These are phyloP conservation scores for Caprella mutica DNA, from an alignment of 2,888 invertebrate genomes.

Conservation along the genomic window DNA sequence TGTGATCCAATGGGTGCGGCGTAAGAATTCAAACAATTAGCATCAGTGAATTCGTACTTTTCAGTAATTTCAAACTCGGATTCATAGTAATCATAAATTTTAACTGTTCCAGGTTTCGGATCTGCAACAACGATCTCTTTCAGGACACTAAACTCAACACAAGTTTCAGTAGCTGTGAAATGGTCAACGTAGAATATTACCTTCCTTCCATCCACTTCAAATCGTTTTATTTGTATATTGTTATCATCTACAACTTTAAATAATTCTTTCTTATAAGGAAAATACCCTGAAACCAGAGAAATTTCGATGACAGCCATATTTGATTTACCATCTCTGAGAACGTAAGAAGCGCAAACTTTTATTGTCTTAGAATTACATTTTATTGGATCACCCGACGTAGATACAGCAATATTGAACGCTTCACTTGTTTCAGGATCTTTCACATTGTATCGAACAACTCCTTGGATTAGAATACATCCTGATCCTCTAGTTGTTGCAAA, in stretches of 20 bases:
- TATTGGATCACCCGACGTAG: slow-evolving; percentile 33
- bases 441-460: slow-evolving; percentile 45
- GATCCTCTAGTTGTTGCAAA: slow-evolving; percentile 45
- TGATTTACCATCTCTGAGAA: slow-evolving; percentile 43
- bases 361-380: slow-evolving; percentile 37
- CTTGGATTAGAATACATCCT: slow-evolving; percentile 49
- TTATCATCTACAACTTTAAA: slow-evolving; percentile 16
- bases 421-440: slow-evolving; percentile 39
- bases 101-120: slow-evolving; percentile 37
- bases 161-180: slow-evolving; percentile 32
- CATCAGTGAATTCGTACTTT: too few relatives aligned
- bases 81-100: slow-evolving; percentile 38
- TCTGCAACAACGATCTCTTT: slow-evolving; percentile 37
- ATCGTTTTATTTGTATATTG: slow-evolving; percentile 13
- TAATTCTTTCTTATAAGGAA: slow-evolving; percentile 38
- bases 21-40: too few relatives aligned
- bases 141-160: slow-evolving; percentile 39
- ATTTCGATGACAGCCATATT: slow-evolving; percentile 47
- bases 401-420: slow-evolving; percentile 44
- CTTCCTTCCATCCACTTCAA: slow-evolving; percentile 29
- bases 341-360: slow-evolving; percentile 32
- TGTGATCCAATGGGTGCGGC: too few relatives aligned
- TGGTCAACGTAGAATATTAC: slow-evolving; percentile 24
- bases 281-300: slow-evolving; percentile 41
- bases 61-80: slow-evolving; percentile 34